Evolutionary conservation across 2,888 invertebrate species (phyloP).

Genomic region (Osmoderma eremita): DNA sequence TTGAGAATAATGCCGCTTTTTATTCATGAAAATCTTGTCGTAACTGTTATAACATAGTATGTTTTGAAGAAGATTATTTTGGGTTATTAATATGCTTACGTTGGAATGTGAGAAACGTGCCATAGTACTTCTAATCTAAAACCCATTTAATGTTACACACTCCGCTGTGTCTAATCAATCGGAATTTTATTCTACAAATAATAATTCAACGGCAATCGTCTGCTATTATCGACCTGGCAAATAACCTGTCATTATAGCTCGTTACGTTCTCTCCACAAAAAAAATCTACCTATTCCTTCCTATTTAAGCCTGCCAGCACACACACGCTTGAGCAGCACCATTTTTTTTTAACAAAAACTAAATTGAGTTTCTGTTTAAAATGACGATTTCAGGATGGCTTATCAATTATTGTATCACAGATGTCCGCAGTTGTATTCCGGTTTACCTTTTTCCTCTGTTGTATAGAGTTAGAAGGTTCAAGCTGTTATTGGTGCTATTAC

Average conservation of each 20-base stretch:
- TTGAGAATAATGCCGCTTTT: no score
- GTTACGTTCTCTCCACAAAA: slow-evolving; percentile 46
- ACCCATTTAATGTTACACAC: neutral
- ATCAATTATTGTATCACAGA: slow-evolving; percentile 38
- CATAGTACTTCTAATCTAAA: neutral
- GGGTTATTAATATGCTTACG: neutral
- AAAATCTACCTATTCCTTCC: slow-evolving; percentile 27
- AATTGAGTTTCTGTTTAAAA: slow-evolving; percentile 36
- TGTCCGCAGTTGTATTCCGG: slow-evolving; percentile 28
- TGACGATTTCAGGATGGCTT: slow-evolving; percentile 39
- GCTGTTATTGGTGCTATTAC: slow-evolving; percentile 20
- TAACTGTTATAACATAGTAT: no score
- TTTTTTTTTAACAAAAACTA: slow-evolving; percentile 12
- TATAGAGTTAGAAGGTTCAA: slow-evolving; percentile 7
- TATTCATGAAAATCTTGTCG: no score
- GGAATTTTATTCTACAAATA: slow-evolving; percentile 38
- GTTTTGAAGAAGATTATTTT: neutral
- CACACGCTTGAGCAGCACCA: slow-evolving; percentile 12
- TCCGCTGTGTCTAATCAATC: slow-evolving; percentile 28
- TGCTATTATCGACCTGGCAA: slow-evolving; percentile 49
- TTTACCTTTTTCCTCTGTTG: neutral
- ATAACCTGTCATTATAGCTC: slow-evolving; percentile 50
- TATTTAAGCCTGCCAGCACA: slow-evolving; percentile 25
- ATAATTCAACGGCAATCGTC: slow-evolving; percentile 41
- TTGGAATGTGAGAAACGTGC: no score